Conservation (phyloP, 2,113 vertebrate genomes). For the Naja naja region DNA sequence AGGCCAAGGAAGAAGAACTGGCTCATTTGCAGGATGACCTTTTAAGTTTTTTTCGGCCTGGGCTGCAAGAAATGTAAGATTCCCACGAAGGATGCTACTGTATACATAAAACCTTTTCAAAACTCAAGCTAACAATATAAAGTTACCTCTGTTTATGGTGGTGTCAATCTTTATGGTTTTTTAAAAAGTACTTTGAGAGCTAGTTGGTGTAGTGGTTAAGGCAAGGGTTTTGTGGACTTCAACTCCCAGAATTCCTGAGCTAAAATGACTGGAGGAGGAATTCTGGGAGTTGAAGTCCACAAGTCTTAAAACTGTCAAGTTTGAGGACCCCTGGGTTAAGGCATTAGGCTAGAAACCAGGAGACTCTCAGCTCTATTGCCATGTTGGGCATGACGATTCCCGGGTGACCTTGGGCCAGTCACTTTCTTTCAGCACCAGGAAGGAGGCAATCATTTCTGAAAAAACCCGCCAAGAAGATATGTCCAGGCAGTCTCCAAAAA, state of each 20-base stretch:
- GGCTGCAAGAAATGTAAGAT: neutral
- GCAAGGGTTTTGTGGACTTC: too few relatives aligned
- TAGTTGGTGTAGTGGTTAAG: neutral
- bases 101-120: neutral
- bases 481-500: neutral
- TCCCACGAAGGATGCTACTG: neutral
- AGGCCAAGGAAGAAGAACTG: neutral
- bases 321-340: neutral
- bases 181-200: neutral
- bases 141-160: neutral
- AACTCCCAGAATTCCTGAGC: too few relatives aligned
- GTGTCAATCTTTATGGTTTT: neutral
- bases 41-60: neutral
- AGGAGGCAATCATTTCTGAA: neutral
- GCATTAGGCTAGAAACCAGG: neutral
- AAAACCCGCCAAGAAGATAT: neutral
- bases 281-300: too few relatives aligned
- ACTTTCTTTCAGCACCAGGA: neutral
- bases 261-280: too few relatives aligned
- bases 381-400: neutral
- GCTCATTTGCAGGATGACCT: neutral
- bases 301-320: too few relatives aligned
- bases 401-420: neutral
- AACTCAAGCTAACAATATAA: neutral
- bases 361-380: neutral